phyloP scores from a whole-genome alignment of 2,888 invertebrate genomes.

The Caenorhabditis becei region DNA sequence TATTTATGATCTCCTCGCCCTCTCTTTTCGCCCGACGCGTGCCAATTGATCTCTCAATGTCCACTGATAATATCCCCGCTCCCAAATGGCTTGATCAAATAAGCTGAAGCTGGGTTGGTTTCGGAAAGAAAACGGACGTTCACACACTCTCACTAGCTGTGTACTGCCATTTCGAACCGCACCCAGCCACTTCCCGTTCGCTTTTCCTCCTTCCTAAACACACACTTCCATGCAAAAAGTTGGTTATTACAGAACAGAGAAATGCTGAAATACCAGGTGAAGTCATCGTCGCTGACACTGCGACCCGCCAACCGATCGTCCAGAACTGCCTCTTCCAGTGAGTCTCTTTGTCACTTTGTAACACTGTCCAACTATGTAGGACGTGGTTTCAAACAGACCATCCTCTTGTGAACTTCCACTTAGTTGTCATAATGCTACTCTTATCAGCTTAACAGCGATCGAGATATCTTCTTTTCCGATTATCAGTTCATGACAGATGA shows the following conservation, averaged over 20 bases:
- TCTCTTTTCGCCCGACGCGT: not conserved
- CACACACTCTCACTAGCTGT: conserved; percentile 32
- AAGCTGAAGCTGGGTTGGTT: not conserved
- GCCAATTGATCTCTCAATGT: conserved; percentile 26
- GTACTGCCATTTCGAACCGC: conserved; percentile 40
- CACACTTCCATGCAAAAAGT: not conserved
- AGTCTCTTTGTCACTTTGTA: conserved; percentile 6
- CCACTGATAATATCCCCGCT: conserved; percentile 5
- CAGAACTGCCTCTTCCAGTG: conserved; percentile 43
- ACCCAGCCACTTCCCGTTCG: conserved; percentile 28
- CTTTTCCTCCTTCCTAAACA: conserved; percentile 27
- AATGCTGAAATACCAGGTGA: conserved; percentile 73
- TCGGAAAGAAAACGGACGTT: conserved; percentile 44
- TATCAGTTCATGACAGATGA: conserved; percentile 2
- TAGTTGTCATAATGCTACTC: too few relatives aligned
- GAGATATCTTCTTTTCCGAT: not conserved
- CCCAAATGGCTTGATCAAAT: conserved; percentile 49
- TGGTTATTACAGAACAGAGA: conserved; percentile 9
- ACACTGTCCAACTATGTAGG: too few relatives aligned
- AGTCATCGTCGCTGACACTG: conserved; percentile 51
- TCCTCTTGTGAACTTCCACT: too few relatives aligned
- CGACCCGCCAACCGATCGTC: conserved; percentile 39
- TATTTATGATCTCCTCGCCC: conserved; percentile 26
- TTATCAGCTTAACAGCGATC: not conserved
- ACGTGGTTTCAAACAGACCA: too few relatives aligned